A percentile compares a stretch with the other conserved stretches of the same genome.
Evolutionary conservation across 2,888 invertebrate species (phyloP).

Genomic region (Microctonus brassicae): DNA sequence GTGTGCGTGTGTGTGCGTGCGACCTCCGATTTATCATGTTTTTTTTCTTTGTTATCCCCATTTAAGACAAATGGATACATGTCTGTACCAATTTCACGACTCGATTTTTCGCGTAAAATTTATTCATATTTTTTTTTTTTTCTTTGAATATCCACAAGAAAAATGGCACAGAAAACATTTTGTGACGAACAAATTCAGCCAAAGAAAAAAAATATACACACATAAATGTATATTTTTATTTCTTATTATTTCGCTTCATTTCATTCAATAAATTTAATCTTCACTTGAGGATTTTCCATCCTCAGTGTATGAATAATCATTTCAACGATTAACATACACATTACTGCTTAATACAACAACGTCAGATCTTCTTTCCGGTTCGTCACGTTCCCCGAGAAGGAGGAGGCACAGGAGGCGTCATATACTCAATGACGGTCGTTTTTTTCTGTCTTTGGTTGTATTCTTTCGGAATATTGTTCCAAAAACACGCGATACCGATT

Average conservation of each 20-base stretch:
- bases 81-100: background rate
- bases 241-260: slow-evolving; percentile 8
- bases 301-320: slow-evolving; percentile 13
- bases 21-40: slow-evolving; percentile 12
- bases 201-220: background rate
- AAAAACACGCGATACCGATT: slow-evolving; percentile 83
- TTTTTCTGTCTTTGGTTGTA: slow-evolving; percentile 82
- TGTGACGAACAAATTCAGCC: slow-evolving; percentile 16
- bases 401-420: slow-evolving; percentile 71
- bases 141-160: background rate
- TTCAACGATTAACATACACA: slow-evolving; percentile 61
- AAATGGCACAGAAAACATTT: background rate
- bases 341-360: slow-evolving; percentile 65
- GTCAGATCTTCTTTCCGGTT: slow-evolving; percentile 60
- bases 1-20: no score
- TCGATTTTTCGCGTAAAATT: background rate
- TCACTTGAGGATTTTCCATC: slow-evolving; percentile 29
- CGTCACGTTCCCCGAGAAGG: slow-evolving; percentile 64
- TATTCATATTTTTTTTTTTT: no score
- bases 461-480: slow-evolving; percentile 86
- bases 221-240: background rate
- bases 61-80: no score
- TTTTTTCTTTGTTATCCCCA: no score
- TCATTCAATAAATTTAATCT: slow-evolving; percentile 5
- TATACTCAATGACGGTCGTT: slow-evolving; percentile 83